Percentiles rank a stretch among this genome's conserved stretches.
phyloP scores from a whole-genome alignment of 2,113 vertebrate genomes.

The Apteryx mantelli region DNA sequence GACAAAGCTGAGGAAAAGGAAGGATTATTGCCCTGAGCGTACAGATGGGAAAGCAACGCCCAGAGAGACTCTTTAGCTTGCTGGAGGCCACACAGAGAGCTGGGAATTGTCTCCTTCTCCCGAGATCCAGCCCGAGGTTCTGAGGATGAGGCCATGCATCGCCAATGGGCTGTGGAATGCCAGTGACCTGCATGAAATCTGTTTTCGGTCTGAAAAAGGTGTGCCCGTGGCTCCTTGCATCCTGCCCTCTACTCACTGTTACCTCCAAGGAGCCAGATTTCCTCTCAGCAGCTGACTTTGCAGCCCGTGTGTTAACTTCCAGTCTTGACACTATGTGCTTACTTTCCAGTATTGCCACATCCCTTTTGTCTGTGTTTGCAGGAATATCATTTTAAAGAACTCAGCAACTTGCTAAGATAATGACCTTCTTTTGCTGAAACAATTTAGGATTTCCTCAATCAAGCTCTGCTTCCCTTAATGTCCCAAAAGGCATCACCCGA shows the following conservation, averaged over 20 bases:
- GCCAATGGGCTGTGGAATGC: fast-evolving
- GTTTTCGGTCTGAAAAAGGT: background rate
- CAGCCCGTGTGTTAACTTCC: background rate
- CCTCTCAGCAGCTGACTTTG: background rate
- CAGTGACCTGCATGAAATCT: too few relatives aligned
- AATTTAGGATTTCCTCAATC: background rate
- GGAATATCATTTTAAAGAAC: background rate
- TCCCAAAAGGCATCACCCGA: background rate
- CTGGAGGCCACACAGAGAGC: background rate
- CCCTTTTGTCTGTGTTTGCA: background rate
- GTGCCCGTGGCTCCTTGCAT: background rate
- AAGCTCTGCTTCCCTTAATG: background rate
- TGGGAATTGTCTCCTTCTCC: background rate
- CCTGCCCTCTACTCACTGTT: background rate
- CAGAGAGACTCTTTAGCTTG: too few relatives aligned
- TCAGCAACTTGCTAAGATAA: background rate
- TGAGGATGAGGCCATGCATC: background rate
- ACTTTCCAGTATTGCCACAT: background rate
- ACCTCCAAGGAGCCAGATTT: background rate
- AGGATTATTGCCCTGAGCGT: too few relatives aligned
- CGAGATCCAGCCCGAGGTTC: background rate
- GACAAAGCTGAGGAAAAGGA: background rate
- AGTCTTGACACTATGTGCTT: background rate
- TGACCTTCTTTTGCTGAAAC: background rate
- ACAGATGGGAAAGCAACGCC: background rate